Conservation (phyloP, 92 coral and sea anemone genomes). For the Epizoanthus fatuus region DNA sequence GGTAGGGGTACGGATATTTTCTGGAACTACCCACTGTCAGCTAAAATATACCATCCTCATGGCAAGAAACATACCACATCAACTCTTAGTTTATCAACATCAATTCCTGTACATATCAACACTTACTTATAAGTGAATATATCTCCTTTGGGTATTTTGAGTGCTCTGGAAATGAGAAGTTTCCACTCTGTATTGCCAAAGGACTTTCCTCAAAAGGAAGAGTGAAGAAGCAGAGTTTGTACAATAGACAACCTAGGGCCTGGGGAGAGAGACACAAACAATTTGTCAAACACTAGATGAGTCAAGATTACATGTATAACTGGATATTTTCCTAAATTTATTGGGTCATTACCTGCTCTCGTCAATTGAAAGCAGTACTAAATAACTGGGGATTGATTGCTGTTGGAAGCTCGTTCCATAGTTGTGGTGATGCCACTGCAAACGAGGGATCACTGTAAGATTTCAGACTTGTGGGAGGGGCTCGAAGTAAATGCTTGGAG, state of each 20-base stretch:
- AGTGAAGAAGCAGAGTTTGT: conserved; percentile 93
- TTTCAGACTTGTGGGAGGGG: too few species aligned
- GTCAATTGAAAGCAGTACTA: too few species aligned
- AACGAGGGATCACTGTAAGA: too few species aligned
- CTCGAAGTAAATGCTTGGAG: too few species aligned
- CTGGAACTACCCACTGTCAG: too few species aligned
- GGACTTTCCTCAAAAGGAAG: conserved; percentile 98
- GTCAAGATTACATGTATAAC: background rate
- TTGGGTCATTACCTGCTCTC: too few species aligned
- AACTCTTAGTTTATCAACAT: background rate
- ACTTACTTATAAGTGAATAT: conserved; percentile 93
- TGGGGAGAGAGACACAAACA: conserved; percentile 26
- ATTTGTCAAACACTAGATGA: background rate
- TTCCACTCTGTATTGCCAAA: conserved; percentile 97
- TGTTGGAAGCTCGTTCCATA: too few species aligned
- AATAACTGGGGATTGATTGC: too few species aligned
- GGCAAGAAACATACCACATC: background rate
- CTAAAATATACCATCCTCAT: background rate
- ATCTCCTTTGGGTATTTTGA: conserved; percentile 90
- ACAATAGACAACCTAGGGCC: conserved; percentile 98
- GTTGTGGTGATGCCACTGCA: too few species aligned
- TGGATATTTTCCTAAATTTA: background rate
- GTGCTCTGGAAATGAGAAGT: conserved; percentile 96
- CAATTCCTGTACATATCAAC: background rate
- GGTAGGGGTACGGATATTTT: too few species aligned